These are phyloP conservation scores for Drosophila mimetica DNA, from an alignment of 2,888 invertebrate genomes.

Conservation along the genomic window DNA sequence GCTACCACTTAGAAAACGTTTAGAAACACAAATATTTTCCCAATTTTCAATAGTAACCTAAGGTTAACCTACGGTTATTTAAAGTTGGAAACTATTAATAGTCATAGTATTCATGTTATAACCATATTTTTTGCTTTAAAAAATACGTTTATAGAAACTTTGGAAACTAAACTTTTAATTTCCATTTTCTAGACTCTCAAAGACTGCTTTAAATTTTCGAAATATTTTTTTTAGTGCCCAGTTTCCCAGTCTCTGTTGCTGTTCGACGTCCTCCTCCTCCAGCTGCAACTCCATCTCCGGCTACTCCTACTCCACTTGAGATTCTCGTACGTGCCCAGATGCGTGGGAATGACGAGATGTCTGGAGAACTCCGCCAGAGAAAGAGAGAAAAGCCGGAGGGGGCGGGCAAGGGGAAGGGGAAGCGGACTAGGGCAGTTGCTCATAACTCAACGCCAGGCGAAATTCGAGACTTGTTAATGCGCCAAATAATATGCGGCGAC, in stretches of 20 bases:
- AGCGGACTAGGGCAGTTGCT: conserved; percentile 49
- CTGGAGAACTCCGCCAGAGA: conserved; percentile 43
- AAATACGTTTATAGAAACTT: no score
- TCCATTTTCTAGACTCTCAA: neutral
- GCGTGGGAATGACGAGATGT: conserved; percentile 77
- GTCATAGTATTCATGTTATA: no score
- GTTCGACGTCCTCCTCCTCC: conserved; percentile 26
- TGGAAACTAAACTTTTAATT: no score
- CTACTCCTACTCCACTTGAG: conserved; percentile 60
- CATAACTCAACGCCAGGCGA: conserved; percentile 58
- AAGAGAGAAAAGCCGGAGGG: conserved; percentile 16
- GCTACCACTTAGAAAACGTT: no score
- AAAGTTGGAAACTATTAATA: no score
- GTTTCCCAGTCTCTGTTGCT: conserved; percentile 39
- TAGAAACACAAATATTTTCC: no score
- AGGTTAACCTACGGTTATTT: no score
- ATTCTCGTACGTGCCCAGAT: conserved; percentile 79
- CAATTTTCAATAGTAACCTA: no score
- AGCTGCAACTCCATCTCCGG: conserved; percentile 27
- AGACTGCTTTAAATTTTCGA: neutral
- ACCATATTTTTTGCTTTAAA: no score
- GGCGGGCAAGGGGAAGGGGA: conserved; percentile 1
- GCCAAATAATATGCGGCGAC: conserved; percentile 73
- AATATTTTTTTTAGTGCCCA: conserved; percentile 10
- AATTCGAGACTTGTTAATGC: conserved; percentile 80